A percentile compares a stretch with the other conserved stretches of the same genome.
Evolutionary conservation across 1,140 invertebrate species (phyloP).

Genomic region (Drosophila sechellia): DNA sequence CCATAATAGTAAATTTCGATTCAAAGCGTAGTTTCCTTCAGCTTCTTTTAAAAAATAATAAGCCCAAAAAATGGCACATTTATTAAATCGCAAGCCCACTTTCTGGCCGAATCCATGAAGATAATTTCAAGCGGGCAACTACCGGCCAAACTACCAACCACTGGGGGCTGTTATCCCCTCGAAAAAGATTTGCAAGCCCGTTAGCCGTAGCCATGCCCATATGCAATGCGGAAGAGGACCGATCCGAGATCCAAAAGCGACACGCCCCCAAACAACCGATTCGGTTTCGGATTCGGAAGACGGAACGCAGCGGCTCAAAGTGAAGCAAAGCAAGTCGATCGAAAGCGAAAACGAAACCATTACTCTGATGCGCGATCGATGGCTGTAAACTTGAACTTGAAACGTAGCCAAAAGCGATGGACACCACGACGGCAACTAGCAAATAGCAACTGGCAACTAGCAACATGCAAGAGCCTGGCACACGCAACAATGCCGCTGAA

Average conservation of each 20-base stretch:
- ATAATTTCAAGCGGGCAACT: constrained; percentile 22
- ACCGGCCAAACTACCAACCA: background rate
- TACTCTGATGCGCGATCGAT: constrained; percentile 3
- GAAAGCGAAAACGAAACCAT: constrained; percentile 3
- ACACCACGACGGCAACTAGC: constrained; percentile 27
- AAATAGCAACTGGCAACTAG: constrained; percentile 21
- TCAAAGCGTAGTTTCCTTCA: background rate
- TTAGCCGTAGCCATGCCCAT: constrained; percentile 59
- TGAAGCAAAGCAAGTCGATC: constrained; percentile 4
- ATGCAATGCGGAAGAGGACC: constrained; percentile 66
- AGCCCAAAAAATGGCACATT: background rate
- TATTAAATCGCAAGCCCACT: background rate
- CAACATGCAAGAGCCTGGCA: constrained; percentile 17
- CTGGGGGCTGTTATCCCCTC: background rate
- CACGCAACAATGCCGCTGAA: constrained; percentile 30
- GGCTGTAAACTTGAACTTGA: constrained; percentile 76
- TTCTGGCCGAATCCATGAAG: constrained; percentile 8
- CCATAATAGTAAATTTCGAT: background rate
- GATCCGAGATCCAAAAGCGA: constrained; percentile 40
- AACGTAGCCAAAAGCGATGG: constrained; percentile 38
- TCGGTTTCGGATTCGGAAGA: constrained; percentile 78
- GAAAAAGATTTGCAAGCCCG: constrained; percentile 50
- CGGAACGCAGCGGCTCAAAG: constrained; percentile 52
- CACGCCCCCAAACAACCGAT: constrained; percentile 39
- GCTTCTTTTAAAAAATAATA: too few species aligned